These are phyloP conservation scores for Caenorhabditis japonica DNA, from an alignment of 2,888 invertebrate genomes.

Conservation along the genomic window DNA sequence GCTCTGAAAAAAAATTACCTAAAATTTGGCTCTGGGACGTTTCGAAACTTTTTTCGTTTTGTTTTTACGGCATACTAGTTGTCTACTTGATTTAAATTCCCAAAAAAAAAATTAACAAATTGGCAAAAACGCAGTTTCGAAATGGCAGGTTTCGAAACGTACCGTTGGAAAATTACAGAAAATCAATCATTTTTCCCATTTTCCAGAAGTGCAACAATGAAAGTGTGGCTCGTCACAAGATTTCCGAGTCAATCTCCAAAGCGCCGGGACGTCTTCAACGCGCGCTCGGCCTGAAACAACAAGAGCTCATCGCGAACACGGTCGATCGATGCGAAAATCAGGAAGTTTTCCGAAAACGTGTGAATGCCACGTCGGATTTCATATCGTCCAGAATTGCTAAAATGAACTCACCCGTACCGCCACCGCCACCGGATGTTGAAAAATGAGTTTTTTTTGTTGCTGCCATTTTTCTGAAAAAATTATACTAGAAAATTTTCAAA, in stretches of 20 bases:
- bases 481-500: too few species aligned
- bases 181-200: too few species aligned
- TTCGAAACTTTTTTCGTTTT: too few species aligned
- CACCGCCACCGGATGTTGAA: not conserved
- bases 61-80: too few species aligned
- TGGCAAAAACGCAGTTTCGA: too few species aligned
- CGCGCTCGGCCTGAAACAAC: not conserved
- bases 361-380: not conserved
- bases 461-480: too few species aligned
- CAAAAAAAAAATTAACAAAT: too few species aligned
- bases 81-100: too few species aligned
- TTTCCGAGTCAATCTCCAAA: not conserved
- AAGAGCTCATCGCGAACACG: not conserved
- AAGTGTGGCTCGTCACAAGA: slow-evolving; percentile 2
- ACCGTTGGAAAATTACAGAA: too few species aligned
- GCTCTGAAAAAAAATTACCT: too few species aligned
- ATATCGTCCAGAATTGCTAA: not conserved
- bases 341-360: slow-evolving; percentile 4
- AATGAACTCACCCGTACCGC: not conserved
- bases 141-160: too few species aligned
- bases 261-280: not conserved
- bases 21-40: too few species aligned
- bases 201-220: not conserved
- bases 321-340: slow-evolving; percentile 5
- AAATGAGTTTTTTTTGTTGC: not conserved